A percentile compares a stretch with the other conserved stretches of the same genome.
Conservation (phyloP, 2,113 vertebrate species). For the Ibidorhyncha struthersii region DNA sequence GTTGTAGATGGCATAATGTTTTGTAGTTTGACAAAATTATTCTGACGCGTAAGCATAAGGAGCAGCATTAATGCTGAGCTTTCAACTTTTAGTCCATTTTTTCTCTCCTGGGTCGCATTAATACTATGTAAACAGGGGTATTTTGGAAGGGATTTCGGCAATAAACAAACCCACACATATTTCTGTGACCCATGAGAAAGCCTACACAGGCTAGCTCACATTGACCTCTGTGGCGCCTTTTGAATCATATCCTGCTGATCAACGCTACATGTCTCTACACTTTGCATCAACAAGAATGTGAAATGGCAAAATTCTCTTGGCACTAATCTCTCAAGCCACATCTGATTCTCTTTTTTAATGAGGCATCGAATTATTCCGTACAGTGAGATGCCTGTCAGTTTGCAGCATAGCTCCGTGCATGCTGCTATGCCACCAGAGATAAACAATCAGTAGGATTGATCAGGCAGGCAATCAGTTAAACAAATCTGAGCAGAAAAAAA, state of each 20-base stretch:
- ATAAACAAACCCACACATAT: neutral
- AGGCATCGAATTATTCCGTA: constrained; percentile 60
- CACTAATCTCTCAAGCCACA: constrained; percentile 24
- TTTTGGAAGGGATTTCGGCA: constrained; percentile 18
- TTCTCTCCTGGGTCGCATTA: neutral
- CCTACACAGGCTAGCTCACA: neutral
- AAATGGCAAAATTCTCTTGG: constrained; percentile 10
- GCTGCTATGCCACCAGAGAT: constrained; percentile 50
- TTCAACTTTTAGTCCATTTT: neutral
- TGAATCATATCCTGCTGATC: neutral
- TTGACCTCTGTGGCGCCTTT: constrained; percentile 4
- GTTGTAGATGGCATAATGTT: neutral
- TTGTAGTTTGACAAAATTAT: neutral
- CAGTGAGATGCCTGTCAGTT: constrained; percentile 13
- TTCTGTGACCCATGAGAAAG: neutral
- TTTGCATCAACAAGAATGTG: neutral
- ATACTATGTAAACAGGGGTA: neutral
- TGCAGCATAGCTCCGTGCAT: neutral
- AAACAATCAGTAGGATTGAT: constrained; percentile 61
- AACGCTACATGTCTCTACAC: neutral
- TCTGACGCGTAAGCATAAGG: neutral
- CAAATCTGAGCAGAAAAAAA: constrained; percentile 36
- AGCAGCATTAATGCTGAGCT: neutral
- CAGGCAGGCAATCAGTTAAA: constrained; percentile 67
- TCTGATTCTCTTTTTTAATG: constrained; percentile 58